Percentiles rank a stretch among this genome's conserved stretches.
These are phyloP conservation scores for Sinocyclocheilus maitianheensis DNA, from an alignment of 2,113 vertebrate genomes.

Conservation along the genomic window DNA sequence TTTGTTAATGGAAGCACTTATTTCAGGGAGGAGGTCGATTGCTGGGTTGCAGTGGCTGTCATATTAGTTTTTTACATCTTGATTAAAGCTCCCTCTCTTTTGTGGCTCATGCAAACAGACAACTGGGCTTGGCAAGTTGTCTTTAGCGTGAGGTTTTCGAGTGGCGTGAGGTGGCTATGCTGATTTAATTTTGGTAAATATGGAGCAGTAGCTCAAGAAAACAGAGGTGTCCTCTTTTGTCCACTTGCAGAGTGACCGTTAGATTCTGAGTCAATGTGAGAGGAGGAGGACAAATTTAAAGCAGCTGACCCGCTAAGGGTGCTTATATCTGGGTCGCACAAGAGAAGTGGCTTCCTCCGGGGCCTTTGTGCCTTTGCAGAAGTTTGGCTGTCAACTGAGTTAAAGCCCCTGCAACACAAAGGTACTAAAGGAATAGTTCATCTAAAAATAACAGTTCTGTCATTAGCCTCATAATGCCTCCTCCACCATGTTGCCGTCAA, in stretches of 20 bases:
- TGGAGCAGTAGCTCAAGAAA: background rate
- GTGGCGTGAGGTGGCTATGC: background rate
- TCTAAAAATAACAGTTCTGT: background rate
- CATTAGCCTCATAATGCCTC: background rate
- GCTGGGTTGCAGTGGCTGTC: conserved; percentile 63
- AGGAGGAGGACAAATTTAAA: conserved; percentile 35
- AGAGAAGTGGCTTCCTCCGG: conserved; percentile 51
- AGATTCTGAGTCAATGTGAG: conserved; percentile 74
- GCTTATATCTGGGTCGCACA: conserved; percentile 62
- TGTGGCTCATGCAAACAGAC: conserved; percentile 25
- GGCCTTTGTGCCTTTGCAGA: conserved; percentile 8
- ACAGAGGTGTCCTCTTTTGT: conserved; percentile 31
- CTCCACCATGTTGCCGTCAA: too few relatives aligned
- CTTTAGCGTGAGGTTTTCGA: background rate
- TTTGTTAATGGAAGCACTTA: conserved; percentile 65
- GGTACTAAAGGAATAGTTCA: background rate
- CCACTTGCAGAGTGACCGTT: conserved; percentile 52
- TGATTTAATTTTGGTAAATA: background rate
- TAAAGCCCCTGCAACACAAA: background rate
- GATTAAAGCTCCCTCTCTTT: conserved; percentile 49
- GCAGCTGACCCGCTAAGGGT: conserved; percentile 52
- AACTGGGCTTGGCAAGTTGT: background rate
- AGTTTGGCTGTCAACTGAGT: conserved; percentile 32
- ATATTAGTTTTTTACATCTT: conserved; percentile 68
- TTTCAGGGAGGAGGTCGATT: conserved; percentile 64